Evolutionary conservation across 2,113 vertebrate genomes (phyloP).

Genomic region (Stercorarius parasiticus): DNA sequence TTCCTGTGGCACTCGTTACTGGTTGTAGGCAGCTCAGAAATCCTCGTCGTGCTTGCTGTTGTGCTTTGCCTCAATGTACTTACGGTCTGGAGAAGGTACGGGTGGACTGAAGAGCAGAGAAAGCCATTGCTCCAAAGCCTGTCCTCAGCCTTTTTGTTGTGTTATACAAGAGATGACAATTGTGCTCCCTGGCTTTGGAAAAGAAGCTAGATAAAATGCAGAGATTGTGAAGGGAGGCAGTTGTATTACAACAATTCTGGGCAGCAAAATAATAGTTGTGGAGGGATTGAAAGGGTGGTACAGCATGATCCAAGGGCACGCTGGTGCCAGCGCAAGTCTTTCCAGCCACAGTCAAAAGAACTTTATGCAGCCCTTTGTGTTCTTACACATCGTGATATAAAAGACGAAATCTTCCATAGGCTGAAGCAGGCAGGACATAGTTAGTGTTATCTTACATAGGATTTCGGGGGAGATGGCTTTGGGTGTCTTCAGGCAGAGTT

Average conservation of each 20-base stretch:
- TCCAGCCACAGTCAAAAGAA: neutral
- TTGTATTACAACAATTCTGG: constrained; percentile 29
- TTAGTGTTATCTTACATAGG: neutral
- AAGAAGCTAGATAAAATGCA: constrained; percentile 25
- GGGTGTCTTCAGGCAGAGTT: neutral
- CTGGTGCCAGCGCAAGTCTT: neutral
- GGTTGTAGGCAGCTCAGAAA: neutral
- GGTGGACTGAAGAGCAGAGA: neutral
- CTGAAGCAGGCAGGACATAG: neutral
- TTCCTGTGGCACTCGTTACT: neutral
- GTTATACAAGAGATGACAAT: neutral
- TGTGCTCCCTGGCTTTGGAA: neutral
- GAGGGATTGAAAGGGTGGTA: neutral
- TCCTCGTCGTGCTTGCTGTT: fast-evolving
- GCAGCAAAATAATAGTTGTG: neutral
- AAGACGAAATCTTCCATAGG: neutral
- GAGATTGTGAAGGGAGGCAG: constrained; percentile 23
- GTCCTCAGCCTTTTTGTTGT: neutral
- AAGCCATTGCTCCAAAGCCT: neutral
- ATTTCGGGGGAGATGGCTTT: neutral
- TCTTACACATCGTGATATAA: neutral
- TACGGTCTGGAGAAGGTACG: neutral
- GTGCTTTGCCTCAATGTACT: neutral
- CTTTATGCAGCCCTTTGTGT: neutral
- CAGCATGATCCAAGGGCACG: neutral